These are phyloP conservation scores for Clarias gariepinus DNA, from an alignment of 2,113 vertebrate species.

Conservation along the genomic window DNA sequence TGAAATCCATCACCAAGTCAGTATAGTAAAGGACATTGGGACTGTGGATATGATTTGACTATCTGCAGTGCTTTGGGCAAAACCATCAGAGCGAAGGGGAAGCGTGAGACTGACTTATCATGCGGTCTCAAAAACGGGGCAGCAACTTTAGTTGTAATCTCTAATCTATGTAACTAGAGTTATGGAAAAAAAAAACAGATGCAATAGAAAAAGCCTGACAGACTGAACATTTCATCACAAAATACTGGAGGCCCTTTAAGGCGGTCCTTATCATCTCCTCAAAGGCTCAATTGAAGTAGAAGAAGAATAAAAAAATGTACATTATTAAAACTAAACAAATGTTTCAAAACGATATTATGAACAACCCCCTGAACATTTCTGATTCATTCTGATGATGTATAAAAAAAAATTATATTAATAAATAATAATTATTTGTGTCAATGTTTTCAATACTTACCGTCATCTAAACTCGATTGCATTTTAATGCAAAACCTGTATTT, in stretches of 20 bases:
- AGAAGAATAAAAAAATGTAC: background rate
- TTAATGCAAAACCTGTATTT: background rate
- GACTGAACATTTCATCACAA: background rate
- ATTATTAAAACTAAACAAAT: background rate
- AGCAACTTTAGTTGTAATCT: background rate
- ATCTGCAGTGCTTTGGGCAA: conserved; percentile 16
- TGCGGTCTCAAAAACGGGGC: background rate
- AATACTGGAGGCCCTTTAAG: background rate
- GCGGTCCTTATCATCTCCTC: background rate
- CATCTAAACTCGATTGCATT: background rate
- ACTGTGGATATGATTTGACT: conserved; percentile 7
- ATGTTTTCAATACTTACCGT: background rate
- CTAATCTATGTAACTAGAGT: background rate
- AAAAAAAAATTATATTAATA: background rate
- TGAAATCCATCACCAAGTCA: conserved; percentile 57
- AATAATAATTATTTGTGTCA: background rate
- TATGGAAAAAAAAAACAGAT: background rate
- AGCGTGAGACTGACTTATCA: background rate
- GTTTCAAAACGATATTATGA: background rate
- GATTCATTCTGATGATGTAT: background rate
- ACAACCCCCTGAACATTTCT: background rate
- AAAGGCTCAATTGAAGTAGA: background rate
- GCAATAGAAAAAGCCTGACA: background rate
- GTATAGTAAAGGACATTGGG: background rate
- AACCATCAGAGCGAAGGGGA: background rate